Percentiles rank a stretch among this genome's conserved stretches.
phyloP scores from a whole-genome alignment of 2,113 vertebrate species.

The Corapipo altera region DNA sequence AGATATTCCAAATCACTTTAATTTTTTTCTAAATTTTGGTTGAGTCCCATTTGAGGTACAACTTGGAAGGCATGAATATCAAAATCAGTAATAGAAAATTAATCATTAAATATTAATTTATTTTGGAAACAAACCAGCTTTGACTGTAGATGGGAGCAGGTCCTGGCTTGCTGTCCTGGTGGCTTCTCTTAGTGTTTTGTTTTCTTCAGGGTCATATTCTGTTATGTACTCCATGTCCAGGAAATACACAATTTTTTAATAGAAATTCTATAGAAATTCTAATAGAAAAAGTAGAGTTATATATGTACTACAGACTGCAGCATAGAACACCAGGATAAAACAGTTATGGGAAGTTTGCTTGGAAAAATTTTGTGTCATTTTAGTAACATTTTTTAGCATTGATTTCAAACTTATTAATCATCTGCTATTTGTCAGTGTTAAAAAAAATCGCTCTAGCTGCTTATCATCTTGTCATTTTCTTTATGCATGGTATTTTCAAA shows the following conservation, averaged over 20 bases:
- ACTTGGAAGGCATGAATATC: not conserved
- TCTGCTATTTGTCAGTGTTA: not conserved
- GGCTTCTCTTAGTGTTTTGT: not conserved
- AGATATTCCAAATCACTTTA: not conserved
- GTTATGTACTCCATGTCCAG: not conserved
- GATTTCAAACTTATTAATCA: conserved; percentile 28
- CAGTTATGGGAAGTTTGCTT: not conserved
- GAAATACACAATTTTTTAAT: not conserved
- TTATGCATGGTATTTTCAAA: not conserved
- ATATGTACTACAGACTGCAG: not conserved
- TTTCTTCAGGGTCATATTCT: not conserved
- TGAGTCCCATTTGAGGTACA: not conserved
- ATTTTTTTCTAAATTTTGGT: not conserved
- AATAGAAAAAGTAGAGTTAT: not conserved
- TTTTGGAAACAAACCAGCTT: not conserved
- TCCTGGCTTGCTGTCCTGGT: not conserved
- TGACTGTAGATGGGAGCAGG: not conserved
- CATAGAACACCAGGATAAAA: not conserved
- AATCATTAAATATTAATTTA: not conserved
- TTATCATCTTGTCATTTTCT: conserved; percentile 20
- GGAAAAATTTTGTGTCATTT: not conserved
- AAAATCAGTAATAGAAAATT: not conserved
- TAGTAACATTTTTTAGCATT: not conserved
- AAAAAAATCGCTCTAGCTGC: not conserved
- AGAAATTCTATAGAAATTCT: not conserved